Percentiles rank a stretch among this genome's conserved stretches.
Conservation (phyloP, 2,113 vertebrate genomes). For the Hydrochoerus hydrochaeris region DNA sequence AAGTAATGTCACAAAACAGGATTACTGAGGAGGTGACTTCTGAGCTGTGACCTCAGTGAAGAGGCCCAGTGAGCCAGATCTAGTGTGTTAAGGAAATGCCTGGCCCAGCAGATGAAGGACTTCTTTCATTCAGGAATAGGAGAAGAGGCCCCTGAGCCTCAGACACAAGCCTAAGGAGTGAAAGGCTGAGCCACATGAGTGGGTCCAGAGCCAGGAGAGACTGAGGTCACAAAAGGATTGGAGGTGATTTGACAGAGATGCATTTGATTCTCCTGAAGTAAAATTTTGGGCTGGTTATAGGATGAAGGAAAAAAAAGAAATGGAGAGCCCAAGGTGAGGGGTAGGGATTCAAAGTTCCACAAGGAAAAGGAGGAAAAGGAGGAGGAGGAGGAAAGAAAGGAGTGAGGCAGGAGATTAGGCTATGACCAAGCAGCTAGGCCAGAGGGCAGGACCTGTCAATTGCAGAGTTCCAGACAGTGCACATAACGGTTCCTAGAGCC, state of each 20-base stretch:
- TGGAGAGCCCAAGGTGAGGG: neutral
- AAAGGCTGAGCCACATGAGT: neutral
- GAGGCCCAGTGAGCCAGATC: neutral
- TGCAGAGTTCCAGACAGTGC: neutral
- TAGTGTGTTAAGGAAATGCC: rapidly evolving
- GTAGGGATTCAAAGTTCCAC: neutral
- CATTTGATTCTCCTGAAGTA: neutral
- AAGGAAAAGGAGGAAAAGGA: neutral
- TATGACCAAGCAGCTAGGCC: no score
- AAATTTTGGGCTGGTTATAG: neutral
- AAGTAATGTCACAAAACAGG: neutral
- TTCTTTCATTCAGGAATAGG: neutral
- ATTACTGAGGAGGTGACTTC: neutral
- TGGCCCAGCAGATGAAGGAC: no score
- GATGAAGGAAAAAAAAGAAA: neutral
- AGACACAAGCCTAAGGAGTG: no score
- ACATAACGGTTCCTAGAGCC: neutral
- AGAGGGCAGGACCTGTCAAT: neutral
- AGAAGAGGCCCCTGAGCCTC: neutral
- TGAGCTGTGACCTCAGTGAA: neutral
- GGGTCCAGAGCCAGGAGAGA: neutral
- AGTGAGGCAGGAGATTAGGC: neutral
- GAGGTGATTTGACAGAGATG: neutral
- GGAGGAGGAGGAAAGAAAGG: no score
- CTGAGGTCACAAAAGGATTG: neutral